phyloP scores from a whole-genome alignment of 1,140 invertebrate genomes.

The Coenobita brevimanus region DNA sequence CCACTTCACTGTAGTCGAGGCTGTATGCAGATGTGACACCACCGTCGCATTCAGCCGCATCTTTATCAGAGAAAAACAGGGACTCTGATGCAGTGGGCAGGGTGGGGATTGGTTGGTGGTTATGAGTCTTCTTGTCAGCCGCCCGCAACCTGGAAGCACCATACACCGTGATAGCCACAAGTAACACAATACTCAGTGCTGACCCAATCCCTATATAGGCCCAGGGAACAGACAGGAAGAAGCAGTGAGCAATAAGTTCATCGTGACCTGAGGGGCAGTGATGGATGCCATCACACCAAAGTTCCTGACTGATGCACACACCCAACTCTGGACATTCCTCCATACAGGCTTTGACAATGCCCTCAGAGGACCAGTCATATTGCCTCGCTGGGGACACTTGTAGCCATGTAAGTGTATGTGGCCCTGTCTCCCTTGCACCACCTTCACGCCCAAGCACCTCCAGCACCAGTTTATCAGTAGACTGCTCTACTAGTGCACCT shows the following conservation, averaged over 20 bases:
- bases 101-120: conserved; percentile 61
- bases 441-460: conserved; percentile 51
- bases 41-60: conserved; percentile 51
- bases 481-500: conserved; percentile 64
- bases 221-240: conserved; percentile 69
- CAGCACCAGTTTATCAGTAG: conserved; percentile 60
- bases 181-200: conserved; percentile 55
- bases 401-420: conserved; percentile 87
- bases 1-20: conserved; percentile 69
- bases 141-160: conserved; percentile 60
- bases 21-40: conserved; percentile 68
- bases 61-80: conserved; percentile 68
- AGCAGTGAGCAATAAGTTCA: conserved; percentile 81
- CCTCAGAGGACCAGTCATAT: conserved; percentile 68
- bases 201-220: conserved; percentile 68
- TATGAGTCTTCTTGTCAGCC: conserved; percentile 60
- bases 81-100: too few relatives aligned
- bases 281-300: conserved; percentile 89
- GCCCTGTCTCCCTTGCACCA: conserved; percentile 75
- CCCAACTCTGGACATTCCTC: conserved; percentile 83
- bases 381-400: conserved; percentile 79
- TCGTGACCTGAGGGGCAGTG: conserved; percentile 93
- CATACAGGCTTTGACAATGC: conserved; percentile 78
- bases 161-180: conserved; percentile 66
- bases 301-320: conserved; percentile 87